Conservation (phyloP, 2,113 vertebrate species). For the Myanophis thanlyinensis region DNA sequence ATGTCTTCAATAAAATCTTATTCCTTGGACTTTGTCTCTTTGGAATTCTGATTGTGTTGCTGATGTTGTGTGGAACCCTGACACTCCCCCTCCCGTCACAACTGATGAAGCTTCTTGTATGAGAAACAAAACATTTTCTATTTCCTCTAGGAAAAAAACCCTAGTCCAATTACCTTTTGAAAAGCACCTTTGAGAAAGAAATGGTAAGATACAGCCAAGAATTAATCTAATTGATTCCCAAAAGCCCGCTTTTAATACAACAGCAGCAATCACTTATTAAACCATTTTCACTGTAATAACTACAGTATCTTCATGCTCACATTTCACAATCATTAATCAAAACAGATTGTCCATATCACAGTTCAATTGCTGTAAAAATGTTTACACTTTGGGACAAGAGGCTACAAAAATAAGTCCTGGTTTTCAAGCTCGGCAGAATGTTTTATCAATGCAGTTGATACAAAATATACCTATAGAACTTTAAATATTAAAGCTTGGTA, state of each 20-base stretch:
- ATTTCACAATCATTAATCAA: neutral
- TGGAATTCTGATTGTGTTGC: too few relatives aligned
- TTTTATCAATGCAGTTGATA: too few relatives aligned
- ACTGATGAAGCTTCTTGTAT: too few relatives aligned
- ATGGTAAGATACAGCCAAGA: neutral
- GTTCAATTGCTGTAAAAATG: neutral
- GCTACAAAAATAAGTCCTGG: neutral
- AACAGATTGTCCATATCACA: neutral
- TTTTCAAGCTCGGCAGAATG: neutral
- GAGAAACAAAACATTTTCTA: too few relatives aligned
- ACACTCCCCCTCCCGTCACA: too few relatives aligned
- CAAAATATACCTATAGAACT: neutral
- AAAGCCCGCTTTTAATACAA: neutral
- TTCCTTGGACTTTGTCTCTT: too few relatives aligned
- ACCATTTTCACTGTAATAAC: neutral
- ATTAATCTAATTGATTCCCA: neutral
- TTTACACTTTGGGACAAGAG: neutral
- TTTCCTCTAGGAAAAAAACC: too few relatives aligned
- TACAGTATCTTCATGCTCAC: neutral
- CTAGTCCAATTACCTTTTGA: too few relatives aligned
- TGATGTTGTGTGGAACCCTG: too few relatives aligned
- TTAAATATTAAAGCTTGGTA: neutral
- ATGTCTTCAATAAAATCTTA: too few relatives aligned
- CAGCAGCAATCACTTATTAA: neutral
- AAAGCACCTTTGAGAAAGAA: neutral